Conservation (phyloP, 1,140 invertebrate species). For the Phthorimaea operculella region DNA sequence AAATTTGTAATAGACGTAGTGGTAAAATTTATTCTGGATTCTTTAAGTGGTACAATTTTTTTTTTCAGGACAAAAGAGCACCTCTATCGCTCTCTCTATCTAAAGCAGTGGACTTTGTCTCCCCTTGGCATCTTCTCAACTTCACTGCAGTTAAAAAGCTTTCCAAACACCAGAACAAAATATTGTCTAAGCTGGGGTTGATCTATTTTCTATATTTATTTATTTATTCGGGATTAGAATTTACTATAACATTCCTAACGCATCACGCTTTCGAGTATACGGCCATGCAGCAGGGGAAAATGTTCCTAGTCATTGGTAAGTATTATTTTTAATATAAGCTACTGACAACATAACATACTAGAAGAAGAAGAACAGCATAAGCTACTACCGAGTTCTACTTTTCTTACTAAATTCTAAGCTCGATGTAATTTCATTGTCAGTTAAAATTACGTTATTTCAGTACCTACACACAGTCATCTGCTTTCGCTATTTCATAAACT, state of each 20-base stretch:
- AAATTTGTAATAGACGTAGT: neutral
- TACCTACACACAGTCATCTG: too few relatives aligned
- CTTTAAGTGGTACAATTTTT: conserved; percentile 11
- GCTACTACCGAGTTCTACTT: too few relatives aligned
- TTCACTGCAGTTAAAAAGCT: conserved; percentile 74
- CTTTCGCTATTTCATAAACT: too few relatives aligned
- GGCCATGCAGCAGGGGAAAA: conserved; percentile 97
- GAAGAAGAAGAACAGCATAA: too few relatives aligned
- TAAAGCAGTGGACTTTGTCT: conserved; percentile 78
- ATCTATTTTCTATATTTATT: conserved; percentile 97
- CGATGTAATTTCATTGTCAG: too few relatives aligned
- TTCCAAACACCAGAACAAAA: conserved; percentile 68
- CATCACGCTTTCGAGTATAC: conserved; percentile 93
- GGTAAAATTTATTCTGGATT: neutral
- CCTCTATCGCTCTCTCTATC: conserved; percentile 74
- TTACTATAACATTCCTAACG: conserved; percentile 96
- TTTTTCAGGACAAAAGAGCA: conserved; percentile 75
- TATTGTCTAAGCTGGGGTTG: conserved; percentile 80
- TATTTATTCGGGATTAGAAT: conserved; percentile 97
- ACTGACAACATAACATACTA: too few relatives aligned
- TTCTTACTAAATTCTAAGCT: too few relatives aligned
- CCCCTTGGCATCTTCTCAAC: conserved; percentile 68
- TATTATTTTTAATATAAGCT: too few relatives aligned
- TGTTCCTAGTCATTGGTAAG: conserved; percentile 94
- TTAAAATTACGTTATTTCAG: too few relatives aligned